These are phyloP conservation scores for Halocynthia aurantium DNA, from an alignment of 23 tunicate genomes.

Conservation along the genomic window DNA sequence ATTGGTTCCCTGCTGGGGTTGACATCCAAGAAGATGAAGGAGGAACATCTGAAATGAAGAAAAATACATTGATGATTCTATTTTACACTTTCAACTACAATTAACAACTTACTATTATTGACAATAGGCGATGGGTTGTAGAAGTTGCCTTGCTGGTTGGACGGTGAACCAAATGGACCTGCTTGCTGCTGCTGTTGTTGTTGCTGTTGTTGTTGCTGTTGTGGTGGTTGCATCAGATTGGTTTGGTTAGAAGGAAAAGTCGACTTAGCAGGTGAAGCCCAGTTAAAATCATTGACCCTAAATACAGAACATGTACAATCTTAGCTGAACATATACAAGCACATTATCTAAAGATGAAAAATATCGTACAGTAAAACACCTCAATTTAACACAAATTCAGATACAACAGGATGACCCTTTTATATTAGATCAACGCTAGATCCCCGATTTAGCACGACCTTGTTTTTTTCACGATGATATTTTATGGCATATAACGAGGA, in stretches of 20 bases:
- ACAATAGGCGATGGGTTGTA: not conserved
- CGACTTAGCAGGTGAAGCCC: slow-evolving; percentile 4
- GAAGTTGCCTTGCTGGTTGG: not conserved
- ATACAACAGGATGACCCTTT: no score
- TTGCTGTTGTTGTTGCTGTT: not conserved
- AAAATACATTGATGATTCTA: not conserved
- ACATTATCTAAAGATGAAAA: not conserved
- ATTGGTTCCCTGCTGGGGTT: not conserved
- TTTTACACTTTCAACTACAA: not conserved
- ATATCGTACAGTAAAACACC: not conserved
- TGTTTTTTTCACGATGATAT: no score
- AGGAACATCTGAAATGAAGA: not conserved
- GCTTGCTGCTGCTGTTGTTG: not conserved
- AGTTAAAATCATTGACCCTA: not conserved
- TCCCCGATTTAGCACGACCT: no score
- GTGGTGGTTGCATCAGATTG: slow-evolving; percentile 5
- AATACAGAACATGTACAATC: not conserved
- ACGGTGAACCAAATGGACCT: slow-evolving; percentile 3
- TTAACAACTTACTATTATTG: not conserved
- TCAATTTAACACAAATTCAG: not conserved
- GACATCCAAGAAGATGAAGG: slow-evolving; percentile 7
- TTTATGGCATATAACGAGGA: no score
- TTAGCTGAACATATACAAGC: not conserved
- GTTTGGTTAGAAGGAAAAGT: not conserved
- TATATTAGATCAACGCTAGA: no score